These are phyloP conservation scores for Chloropsis cyanopogon DNA, from an alignment of 2,113 vertebrate species.

Conservation along the genomic window DNA sequence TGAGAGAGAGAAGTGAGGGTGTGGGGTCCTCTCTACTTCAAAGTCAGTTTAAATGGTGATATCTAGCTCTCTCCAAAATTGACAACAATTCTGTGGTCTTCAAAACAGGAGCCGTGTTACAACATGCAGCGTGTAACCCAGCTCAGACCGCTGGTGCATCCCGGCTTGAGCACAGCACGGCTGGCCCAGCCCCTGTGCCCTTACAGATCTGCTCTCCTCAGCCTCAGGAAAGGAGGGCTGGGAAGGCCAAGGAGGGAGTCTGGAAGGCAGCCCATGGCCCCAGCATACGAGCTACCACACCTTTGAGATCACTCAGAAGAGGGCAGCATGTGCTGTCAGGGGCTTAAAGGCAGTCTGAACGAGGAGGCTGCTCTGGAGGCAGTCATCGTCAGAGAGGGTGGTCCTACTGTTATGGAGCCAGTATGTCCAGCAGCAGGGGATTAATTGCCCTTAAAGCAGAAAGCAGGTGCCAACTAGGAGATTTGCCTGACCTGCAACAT, in stretches of 20 bases:
- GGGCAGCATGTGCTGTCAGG: fast-evolving
- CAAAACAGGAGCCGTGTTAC: neutral
- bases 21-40: neutral
- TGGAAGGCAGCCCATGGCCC: neutral
- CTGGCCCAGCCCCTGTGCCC: fast-evolving
- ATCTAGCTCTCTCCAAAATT: neutral
- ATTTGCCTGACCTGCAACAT: neutral
- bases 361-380: neutral
- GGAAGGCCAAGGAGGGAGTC: neutral
- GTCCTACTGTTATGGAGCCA: neutral
- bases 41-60: neutral
- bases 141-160: neutral
- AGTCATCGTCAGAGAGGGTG: fast-evolving
- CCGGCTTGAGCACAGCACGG: fast-evolving
- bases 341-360: fast-evolving
- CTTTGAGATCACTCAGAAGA: neutral
- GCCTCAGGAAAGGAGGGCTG: neutral
- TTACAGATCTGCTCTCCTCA: neutral
- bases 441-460: neutral
- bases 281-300: fast-evolving
- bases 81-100: neutral
- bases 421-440: neutral
- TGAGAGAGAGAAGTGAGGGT: fast-evolving
- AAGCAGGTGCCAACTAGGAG: neutral
- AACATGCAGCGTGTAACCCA: fast-evolving